These are phyloP conservation scores for Henricia sp. DNA, from an alignment of 53 echinoderm and acorn worm species.

Conservation along the genomic window DNA sequence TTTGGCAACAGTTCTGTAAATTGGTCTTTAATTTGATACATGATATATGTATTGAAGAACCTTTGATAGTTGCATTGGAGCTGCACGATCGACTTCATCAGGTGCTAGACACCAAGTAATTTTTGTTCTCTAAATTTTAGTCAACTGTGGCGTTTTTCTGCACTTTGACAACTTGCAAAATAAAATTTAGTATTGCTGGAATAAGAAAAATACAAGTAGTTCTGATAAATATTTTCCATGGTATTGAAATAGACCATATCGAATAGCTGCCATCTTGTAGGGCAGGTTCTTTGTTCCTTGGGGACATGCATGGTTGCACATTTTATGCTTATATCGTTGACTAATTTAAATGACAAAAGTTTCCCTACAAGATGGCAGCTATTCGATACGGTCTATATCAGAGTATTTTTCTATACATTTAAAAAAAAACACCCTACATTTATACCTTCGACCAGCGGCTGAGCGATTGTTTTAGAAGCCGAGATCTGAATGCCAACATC, in stretches of 20 bases:
- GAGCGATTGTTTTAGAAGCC: not conserved
- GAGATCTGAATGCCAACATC: constrained; percentile 21
- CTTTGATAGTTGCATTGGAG: no score
- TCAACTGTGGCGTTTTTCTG: not conserved
- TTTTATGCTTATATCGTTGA: no score
- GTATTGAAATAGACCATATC: no score
- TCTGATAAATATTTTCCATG: not conserved
- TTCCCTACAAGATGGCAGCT: no score
- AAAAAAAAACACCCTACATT: not conserved
- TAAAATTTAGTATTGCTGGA: not conserved
- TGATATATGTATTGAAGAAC: not conserved
- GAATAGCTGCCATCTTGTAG: no score
- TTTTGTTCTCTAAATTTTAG: not conserved
- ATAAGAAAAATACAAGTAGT: not conserved
- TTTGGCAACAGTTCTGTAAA: not conserved
- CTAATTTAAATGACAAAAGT: no score
- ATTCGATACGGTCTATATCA: no score
- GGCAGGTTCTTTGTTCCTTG: no score
- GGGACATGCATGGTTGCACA: no score
- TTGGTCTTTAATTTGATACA: not conserved
- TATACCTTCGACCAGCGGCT: not conserved
- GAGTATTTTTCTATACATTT: not conserved
- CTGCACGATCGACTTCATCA: not conserved
- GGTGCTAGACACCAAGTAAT: not conserved
- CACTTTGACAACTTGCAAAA: not conserved